Base-by-base conservation (phyloP, 2,797 vertebrate genomes). In the Diplodus sargus region DNA sequence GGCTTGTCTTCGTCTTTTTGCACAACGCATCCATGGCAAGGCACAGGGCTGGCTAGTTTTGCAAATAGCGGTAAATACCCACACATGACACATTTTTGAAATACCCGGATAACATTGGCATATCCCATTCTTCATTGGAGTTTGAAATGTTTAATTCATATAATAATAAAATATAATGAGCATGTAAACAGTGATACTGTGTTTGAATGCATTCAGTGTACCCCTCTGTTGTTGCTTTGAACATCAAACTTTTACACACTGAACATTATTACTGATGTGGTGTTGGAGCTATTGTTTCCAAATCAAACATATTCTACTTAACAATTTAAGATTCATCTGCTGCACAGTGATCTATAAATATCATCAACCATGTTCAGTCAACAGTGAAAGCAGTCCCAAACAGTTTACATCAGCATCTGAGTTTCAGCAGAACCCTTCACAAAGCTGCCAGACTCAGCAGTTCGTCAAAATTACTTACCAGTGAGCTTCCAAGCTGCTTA, bases 391-490 rank as follows among this genome's bases (percentile, higher is more conserved):
- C 22, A 43, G 22, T 64, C 17, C n/a, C 34, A 34, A 23, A 16
- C 30, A 58, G 14, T 61, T 39, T 65, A 20, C 25, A 59, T 22
- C 22, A 14, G 13, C 4, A 3, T 56, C 28, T 10, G 0, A 17
- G 10, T 70, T 47, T 54, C 39, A 54, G 62, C 65, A 14, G 12
- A 15, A n/a, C 22, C 4, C 47, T 23, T 49, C 22, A 7, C 0
- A 68, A 72, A 43, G 1, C 72, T 53, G 48, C 66, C 48, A 39
- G 45, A 11, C 59, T 62, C 39, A 34, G 17, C 52, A 48, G 39
- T 48, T 43, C 34, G 17, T 65, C 13, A 56, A 56, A 20, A 43
- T 49, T 3, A 53, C 39, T n/a, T 28, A 65, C 18, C 25, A 58
- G 34, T 62, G 42, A 62, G 57, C 20, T 66, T 48, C 18, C 4